phyloP scores from a whole-genome alignment of 2,797 vertebrate genomes.

The Selene dorsalis region DNA sequence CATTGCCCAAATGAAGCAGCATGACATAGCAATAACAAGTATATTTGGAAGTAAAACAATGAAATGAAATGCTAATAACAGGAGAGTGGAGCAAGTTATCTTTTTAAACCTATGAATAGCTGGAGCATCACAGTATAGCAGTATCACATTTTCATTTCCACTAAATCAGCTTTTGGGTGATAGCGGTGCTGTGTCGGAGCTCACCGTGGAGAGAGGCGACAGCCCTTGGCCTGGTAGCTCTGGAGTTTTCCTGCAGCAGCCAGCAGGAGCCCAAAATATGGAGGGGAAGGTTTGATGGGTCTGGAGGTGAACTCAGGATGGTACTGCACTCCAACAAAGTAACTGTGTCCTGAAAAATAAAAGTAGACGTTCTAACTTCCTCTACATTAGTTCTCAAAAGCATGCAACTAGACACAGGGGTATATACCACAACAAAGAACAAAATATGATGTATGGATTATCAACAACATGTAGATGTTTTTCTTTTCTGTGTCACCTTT shows the following conservation, averaged over 20 bases:
- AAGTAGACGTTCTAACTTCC: too few relatives aligned
- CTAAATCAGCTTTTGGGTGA: background rate
- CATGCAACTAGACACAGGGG: background rate
- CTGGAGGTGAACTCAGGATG: constrained; percentile 98
- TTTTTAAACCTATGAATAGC: background rate
- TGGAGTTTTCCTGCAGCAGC: constrained; percentile 92
- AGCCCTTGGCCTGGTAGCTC: constrained; percentile 91
- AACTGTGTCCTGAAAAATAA: constrained; percentile 88
- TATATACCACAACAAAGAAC: background rate
- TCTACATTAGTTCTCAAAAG: background rate
- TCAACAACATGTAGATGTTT: background rate
- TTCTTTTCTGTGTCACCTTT: background rate
- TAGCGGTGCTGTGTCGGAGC: background rate
- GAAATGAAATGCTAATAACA: background rate
- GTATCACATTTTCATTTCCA: background rate
- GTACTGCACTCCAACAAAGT: constrained; percentile 96
- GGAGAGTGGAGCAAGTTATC: background rate
- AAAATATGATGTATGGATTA: background rate
- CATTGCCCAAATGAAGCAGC: too few relatives aligned
- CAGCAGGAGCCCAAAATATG: constrained; percentile 93
- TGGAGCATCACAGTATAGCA: background rate
- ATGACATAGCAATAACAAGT: background rate
- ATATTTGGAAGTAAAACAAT: background rate
- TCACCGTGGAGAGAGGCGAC: constrained; percentile 93
- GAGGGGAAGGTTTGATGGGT: constrained; percentile 96